Evolutionary conservation across 92 coral and sea anemone genomes (phyloP).

Genomic region (Porites cylindrica): DNA sequence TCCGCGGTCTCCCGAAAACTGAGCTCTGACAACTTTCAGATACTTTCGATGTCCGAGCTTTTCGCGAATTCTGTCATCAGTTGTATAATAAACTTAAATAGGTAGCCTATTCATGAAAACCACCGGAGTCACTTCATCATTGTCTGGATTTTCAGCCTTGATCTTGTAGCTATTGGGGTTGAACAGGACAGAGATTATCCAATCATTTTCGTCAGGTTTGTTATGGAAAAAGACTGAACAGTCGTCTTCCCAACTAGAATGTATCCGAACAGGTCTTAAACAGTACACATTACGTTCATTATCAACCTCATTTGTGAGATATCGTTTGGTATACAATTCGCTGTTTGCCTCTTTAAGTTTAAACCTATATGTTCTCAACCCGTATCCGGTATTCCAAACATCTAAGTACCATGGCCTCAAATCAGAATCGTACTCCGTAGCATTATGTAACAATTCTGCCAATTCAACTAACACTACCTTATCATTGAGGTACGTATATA

Average conservation of each 20-base stretch:
- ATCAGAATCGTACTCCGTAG: not conserved
- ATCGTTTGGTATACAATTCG: not conserved
- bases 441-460: not conserved
- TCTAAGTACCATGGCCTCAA: not conserved
- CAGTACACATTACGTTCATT: not conserved
- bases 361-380: not conserved
- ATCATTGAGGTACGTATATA: not conserved
- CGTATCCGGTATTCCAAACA: not conserved
- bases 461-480: slow-evolving; percentile 3
- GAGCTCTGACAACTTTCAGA: too few species aligned
- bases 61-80: too few species aligned
- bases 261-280: not conserved
- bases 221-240: not conserved
- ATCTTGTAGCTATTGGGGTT: not conserved
- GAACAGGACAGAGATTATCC: not conserved
- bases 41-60: too few species aligned
- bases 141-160: not conserved
- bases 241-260: not conserved
- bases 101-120: too few species aligned
- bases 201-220: not conserved
- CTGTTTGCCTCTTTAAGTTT: not conserved
- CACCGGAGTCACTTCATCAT: too few species aligned
- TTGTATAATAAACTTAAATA: too few species aligned
- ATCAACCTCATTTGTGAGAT: not conserved
- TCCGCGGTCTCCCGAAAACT: too few species aligned